These are phyloP conservation scores for Ametastegia equiseti DNA, from an alignment of 2,888 invertebrate genomes.

Conservation along the genomic window DNA sequence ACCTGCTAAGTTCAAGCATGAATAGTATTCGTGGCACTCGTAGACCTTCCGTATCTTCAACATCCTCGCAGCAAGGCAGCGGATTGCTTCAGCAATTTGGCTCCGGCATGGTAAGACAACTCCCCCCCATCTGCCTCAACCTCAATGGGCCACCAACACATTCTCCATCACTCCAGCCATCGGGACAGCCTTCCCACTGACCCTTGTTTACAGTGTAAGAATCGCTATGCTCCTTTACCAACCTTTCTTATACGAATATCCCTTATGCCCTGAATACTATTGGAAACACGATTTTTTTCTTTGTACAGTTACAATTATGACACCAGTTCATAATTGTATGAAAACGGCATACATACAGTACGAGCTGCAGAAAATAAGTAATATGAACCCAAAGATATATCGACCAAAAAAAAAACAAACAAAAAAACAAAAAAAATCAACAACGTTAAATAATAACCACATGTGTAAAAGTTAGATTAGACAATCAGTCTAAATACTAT, in stretches of 20 bases:
- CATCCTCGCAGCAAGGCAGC: conserved; percentile 82
- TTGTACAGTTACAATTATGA: conserved; percentile 24
- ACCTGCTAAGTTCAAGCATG: conserved; percentile 88
- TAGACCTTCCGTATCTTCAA: conserved; percentile 85
- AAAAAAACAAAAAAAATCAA: neutral
- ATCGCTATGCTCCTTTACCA: conserved; percentile 70
- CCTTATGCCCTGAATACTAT: conserved; percentile 40
- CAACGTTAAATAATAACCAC: neutral
- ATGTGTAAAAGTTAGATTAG: conserved; percentile 19
- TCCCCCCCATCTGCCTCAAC: conserved; percentile 82
- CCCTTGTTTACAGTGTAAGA: conserved; percentile 78
- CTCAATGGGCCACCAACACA: conserved; percentile 80
- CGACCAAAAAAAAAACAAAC: conserved; percentile 12
- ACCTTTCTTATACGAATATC: conserved; percentile 54
- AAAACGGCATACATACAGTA: conserved; percentile 5
- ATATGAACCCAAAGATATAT: conserved; percentile 14
- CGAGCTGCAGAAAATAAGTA: neutral
- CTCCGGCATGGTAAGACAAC: conserved; percentile 95
- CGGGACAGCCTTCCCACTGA: conserved; percentile 78
- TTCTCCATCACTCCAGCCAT: conserved; percentile 76
- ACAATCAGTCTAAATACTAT: conserved; percentile 5
- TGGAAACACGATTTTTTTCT: conserved; percentile 32
- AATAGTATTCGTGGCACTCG: conserved; percentile 85
- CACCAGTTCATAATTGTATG: conserved; percentile 32
- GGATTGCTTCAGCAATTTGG: conserved; percentile 92